Percentiles rank a stretch among this genome's conserved stretches.
Evolutionary conservation across 2,113 vertebrate species (phyloP).

Genomic region (Phyllopteryx taeniolatus): DNA sequence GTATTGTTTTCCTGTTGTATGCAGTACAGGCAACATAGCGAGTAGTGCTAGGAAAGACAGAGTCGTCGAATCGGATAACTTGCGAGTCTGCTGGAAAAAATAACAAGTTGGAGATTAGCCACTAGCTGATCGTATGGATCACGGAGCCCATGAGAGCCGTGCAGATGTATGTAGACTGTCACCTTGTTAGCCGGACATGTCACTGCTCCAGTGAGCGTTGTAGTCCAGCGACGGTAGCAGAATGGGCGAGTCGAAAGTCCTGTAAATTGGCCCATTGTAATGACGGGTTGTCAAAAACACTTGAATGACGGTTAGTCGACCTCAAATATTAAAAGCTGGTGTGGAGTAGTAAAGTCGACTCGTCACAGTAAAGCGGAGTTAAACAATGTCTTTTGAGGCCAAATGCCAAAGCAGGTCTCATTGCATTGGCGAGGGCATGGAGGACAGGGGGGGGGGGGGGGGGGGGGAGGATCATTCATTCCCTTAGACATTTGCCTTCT

Average conservation of each 20-base stretch:
- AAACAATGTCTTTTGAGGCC: constrained; percentile 37
- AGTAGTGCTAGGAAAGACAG: too few relatives aligned
- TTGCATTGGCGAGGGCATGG: constrained; percentile 22
- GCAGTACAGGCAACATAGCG: too few relatives aligned
- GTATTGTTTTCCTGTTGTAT: too few relatives aligned
- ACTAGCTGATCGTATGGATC: too few relatives aligned
- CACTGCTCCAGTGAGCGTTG: not conserved
- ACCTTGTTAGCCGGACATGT: not conserved
- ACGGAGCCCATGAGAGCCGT: too few relatives aligned
- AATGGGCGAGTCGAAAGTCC: not conserved
- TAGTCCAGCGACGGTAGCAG: too few relatives aligned
- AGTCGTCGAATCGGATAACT: too few relatives aligned
- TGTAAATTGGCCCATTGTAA: not conserved
- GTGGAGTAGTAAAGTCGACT: not conserved
- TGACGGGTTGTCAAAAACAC: not conserved
- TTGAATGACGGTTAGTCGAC: not conserved
- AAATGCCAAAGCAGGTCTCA: constrained; percentile 61
- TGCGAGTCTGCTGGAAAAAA: too few relatives aligned
- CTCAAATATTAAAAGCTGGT: too few relatives aligned
- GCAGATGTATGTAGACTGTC: too few relatives aligned
- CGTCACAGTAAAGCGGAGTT: not conserved
- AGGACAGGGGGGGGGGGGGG: constrained; percentile 9
- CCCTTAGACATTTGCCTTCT: constrained; percentile 72
- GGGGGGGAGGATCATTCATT: constrained; percentile 61
- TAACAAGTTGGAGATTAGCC: too few relatives aligned